Evolutionary conservation across 1,140 invertebrate species (phyloP), one percentile per base, ranked within the genome.

Genomic region (Frieseomelitta varia): DNA sequence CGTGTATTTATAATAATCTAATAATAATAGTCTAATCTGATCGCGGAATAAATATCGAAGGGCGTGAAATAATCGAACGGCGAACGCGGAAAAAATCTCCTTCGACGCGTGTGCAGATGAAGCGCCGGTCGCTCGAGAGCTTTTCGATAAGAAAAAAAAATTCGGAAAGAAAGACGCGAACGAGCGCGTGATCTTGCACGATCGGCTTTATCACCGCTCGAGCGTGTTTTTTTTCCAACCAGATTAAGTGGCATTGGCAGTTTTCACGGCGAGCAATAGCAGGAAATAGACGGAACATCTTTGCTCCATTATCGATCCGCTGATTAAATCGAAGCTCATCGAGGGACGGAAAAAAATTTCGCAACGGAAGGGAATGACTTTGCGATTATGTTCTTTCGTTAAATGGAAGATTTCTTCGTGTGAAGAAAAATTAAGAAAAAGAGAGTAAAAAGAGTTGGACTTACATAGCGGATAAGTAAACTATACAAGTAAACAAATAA

Each of bases 221-320:
- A 30, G 72, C 47, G 58, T 75, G 39, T 77, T 55, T 68, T 12
- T 61, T 77, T 55, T 77, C 74, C 79, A 83, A n/a, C 55, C 19
- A 83, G 81, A 83, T 77, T 69, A 69, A 77, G 2, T n/a, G 53
- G 11, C 68, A 77, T 69, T 51, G 61, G 78, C 63, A 69, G 19
- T 21, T 72, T 79, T 30, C 30, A 2, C 2, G 30, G 30, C 76
- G 17, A 55, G 21, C 0, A 17, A 67, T n/a, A 47, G 19, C 39
- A 63, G 68, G 56, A 76, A 55, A 34, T 73, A 51, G 76, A 79
- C 68, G 55, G 72, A 79, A 65, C 76, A 84, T 79, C 82, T 14
- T 84, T 30, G 74, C 58, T n/a, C 1, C 12, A 74, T 78, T 84
- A 79, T 79, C 82, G 24, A 53, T 79, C 39, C 30, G 15, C 15